Evolutionary conservation across 1,140 invertebrate genomes (phyloP).

Genomic region (Panagrolaimus sp.): DNA sequence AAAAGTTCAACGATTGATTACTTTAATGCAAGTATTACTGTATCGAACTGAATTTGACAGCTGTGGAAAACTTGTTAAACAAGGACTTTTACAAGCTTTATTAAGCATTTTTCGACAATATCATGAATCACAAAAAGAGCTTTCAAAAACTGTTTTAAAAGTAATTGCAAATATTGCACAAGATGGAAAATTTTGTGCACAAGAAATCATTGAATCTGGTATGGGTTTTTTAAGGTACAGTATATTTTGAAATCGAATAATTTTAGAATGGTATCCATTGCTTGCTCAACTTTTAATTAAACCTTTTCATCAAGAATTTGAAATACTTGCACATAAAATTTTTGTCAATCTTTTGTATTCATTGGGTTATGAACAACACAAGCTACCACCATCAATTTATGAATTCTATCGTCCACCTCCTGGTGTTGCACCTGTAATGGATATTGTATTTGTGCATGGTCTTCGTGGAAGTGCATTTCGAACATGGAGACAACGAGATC

Average conservation of each 20-base stretch:
- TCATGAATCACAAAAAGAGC: slow-evolving; percentile 18
- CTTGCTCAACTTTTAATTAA: slow-evolving; percentile 23
- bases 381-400: slow-evolving; percentile 35
- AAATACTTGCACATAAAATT: slow-evolving; percentile 39
- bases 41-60: slow-evolving; percentile 22
- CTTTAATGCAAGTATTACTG: slow-evolving; percentile 26
- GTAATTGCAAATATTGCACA: slow-evolving; percentile 34
- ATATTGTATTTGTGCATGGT: slow-evolving; percentile 33
- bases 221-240: slow-evolving; percentile 3
- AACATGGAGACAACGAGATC: slow-evolving; percentile 40
- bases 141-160: slow-evolving; percentile 29
- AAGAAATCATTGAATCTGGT: not conserved
- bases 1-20: slow-evolving; percentile 18
- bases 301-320: slow-evolving; percentile 36
- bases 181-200: slow-evolving; percentile 24
- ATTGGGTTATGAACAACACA: slow-evolving; percentile 24
- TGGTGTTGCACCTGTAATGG: slow-evolving; percentile 16
- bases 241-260: not conserved
- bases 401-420: slow-evolving; percentile 28
- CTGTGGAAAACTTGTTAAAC: slow-evolving; percentile 24
- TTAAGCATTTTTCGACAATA: slow-evolving; percentile 25
- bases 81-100: slow-evolving; percentile 26
- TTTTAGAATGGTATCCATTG: slow-evolving; percentile 26
- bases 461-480: slow-evolving; percentile 33
- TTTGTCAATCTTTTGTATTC: slow-evolving; percentile 29